Evolutionary conservation across 2,888 invertebrate species (phyloP).

Genomic region (Polietes domitor): DNA sequence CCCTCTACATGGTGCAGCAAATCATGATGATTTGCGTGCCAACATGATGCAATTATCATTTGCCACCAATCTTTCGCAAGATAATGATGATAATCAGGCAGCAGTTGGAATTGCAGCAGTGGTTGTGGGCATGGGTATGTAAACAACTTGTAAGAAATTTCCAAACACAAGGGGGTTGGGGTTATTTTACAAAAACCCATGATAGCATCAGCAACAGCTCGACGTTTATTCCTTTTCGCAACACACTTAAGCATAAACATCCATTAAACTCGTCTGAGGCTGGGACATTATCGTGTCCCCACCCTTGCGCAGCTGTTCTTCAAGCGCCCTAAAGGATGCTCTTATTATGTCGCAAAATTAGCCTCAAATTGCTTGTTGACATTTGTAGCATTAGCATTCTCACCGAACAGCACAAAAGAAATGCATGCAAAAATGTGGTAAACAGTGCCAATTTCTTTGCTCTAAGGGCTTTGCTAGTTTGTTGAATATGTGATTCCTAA

Average conservation of each 20-base stretch:
- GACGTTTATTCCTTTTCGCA: not conserved
- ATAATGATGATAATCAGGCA: conserved; percentile 8
- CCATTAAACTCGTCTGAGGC: not conserved
- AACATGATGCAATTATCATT: conserved; percentile 46
- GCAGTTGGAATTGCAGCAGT: not conserved
- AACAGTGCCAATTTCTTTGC: not conserved
- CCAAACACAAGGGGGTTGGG: too few relatives aligned
- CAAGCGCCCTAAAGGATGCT: conserved; percentile 22
- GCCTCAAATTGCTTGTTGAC: conserved; percentile 42
- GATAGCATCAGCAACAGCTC: not conserved
- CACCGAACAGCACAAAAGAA: not conserved
- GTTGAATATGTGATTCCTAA: not conserved
- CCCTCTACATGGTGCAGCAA: conserved; percentile 22
- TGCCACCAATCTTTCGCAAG: conserved; percentile 55
- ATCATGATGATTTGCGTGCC: conserved; percentile 24
- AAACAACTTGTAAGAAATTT: not conserved
- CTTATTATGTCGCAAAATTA: conserved; percentile 28
- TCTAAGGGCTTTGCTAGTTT: not conserved
- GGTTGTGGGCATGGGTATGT: not conserved
- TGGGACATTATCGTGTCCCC: not conserved
- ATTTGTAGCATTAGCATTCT: conserved; percentile 38
- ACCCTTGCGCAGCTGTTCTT: not conserved
- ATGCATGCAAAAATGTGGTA: not conserved
- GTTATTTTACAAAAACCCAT: not conserved
- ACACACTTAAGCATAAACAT: not conserved